Evolutionary conservation across 2,888 invertebrate species (phyloP), one percentile per base, ranked within the genome.

Genomic region (Glaucopsyche alexis): DNA sequence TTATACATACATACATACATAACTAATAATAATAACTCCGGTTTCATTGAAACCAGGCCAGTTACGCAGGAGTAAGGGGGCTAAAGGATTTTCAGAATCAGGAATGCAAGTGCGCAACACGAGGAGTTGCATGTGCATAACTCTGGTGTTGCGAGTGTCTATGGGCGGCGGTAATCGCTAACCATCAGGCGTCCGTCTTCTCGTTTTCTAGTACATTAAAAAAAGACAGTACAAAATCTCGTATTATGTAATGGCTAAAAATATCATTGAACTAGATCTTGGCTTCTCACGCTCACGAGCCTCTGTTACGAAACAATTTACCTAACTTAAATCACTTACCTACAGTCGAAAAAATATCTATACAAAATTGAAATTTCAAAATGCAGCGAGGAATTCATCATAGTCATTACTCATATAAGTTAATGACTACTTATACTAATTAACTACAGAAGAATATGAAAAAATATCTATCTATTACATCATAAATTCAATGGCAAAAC

Each of bases 261-360:
- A 11, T 42, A 67, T 67, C 67, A 45, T 13, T 67, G 67, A 67
- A 67, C 67, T 42, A 67, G 67, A 67, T 67, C 67, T 67, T 19
- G 67, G 6, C 66, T 45, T 67, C 67, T 67, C 67, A 67, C 67
- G 67, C 45, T 60, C 47, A 38, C 38, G 11, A 38, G 60, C 29
- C 60, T 13, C 67, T 8, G 42, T 67, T 67, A 45, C 42, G 67
- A 45, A 67, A 67, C 67, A 16, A 42, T 67, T 45, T 45, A 7
- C 45, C 16, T 45, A 42, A 14, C 13, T 45, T 13, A 19, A 19
- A 67, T 66, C 29, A n/a, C 2, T 29, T 29, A 60, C 60, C 13
- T 60, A 14, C 29, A 60, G 16, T 11, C 16, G 11, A 60, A 29
- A 38, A 60, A 60, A 60, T 60, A 8, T 19, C 16, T 5, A 1